Evolutionary conservation across 2,797 vertebrate species (phyloP).

Genomic region (Scarus forsteni): DNA sequence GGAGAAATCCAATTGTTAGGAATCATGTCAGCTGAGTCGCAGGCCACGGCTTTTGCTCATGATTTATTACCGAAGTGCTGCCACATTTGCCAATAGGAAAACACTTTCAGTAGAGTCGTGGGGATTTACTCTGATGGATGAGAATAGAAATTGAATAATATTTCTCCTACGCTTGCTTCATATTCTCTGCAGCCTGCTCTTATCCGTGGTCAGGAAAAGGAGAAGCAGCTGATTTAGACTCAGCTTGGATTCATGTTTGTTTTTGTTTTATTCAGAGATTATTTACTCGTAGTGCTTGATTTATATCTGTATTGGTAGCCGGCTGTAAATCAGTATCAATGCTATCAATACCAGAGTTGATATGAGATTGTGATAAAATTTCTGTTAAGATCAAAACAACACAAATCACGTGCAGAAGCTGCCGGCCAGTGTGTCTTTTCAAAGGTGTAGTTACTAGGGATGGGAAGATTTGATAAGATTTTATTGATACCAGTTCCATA

Average conservation of each 20-base stretch:
- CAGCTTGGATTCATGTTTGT: constrained; percentile 5
- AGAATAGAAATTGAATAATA: constrained; percentile 73
- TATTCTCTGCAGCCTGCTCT: constrained; percentile 18
- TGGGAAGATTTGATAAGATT: too few relatives aligned
- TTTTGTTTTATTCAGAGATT: constrained; percentile 24
- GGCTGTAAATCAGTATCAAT: neutral
- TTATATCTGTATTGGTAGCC: neutral
- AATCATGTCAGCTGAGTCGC: constrained; percentile 69
- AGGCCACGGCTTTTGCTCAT: constrained; percentile 62
- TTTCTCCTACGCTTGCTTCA: constrained; percentile 51
- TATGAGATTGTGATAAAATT: too few relatives aligned
- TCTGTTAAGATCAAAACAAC: too few relatives aligned
- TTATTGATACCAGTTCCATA: too few relatives aligned
- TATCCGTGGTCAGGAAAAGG: constrained; percentile 38
- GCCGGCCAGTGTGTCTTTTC: too few relatives aligned
- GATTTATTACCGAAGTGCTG: constrained; percentile 80
- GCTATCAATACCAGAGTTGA: too few relatives aligned
- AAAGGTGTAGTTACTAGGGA: too few relatives aligned
- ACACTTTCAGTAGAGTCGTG: constrained; percentile 70
- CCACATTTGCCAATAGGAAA: constrained; percentile 84
- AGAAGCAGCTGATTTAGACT: constrained; percentile 23
- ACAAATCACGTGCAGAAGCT: too few relatives aligned
- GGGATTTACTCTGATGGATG: constrained; percentile 81
- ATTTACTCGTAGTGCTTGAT: constrained; percentile 25
- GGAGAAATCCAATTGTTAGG: constrained; percentile 74